These are phyloP conservation scores for Bimastos eiseni DNA, from an alignment of 2,888 invertebrate species.

Conservation along the genomic window DNA sequence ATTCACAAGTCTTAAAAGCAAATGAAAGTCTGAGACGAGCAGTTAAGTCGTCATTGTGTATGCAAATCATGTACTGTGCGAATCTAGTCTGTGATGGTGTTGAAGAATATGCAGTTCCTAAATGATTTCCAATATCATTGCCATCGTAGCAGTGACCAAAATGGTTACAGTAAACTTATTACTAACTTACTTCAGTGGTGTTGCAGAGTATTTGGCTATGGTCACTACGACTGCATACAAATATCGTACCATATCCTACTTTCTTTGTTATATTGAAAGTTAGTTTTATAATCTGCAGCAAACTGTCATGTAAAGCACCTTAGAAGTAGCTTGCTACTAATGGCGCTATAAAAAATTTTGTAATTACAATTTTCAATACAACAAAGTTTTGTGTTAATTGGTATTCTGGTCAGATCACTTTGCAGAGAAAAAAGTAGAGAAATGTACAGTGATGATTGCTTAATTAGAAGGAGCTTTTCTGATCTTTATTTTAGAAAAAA, in stretches of 20 bases:
- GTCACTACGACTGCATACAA: background rate
- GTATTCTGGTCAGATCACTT: background rate
- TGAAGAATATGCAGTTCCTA: background rate
- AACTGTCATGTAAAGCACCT: too few species aligned
- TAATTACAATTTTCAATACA: too few species aligned
- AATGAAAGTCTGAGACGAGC: too few species aligned
- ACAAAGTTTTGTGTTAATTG: too few species aligned
- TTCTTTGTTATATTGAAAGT: too few species aligned
- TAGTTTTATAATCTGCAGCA: too few species aligned
- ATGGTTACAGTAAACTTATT: background rate
- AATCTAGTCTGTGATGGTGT: background rate
- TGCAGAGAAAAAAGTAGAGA: background rate
- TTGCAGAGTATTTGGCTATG: background rate
- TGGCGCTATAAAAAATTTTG: too few species aligned
- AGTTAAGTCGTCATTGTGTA: too few species aligned
- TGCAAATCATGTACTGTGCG: background rate
- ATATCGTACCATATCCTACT: too few species aligned
- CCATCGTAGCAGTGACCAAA: background rate
- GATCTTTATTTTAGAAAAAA: conserved; percentile 62
- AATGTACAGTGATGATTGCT: background rate
- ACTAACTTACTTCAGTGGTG: background rate
- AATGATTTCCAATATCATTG: background rate
- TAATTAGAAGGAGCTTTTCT: background rate
- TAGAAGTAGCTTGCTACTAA: too few species aligned
- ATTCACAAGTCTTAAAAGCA: too few species aligned